Base-by-base conservation (phyloP, 2,113 vertebrate genomes). In the Prochilodus magdalenae region DNA sequence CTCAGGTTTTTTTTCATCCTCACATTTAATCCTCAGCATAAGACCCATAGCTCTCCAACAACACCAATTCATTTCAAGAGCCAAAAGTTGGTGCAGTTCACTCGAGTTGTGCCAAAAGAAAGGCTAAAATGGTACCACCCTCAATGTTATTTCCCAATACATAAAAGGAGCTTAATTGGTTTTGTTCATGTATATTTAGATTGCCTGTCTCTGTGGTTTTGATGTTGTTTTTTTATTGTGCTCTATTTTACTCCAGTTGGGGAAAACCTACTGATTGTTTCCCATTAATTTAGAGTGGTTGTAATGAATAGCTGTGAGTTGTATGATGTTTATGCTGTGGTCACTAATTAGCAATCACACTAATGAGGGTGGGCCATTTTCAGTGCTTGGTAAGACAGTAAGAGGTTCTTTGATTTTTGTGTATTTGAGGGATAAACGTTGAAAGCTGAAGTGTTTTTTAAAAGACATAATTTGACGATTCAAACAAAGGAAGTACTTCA, bases 221-320 rank as follows among this genome's bases (percentile, higher is more conserved):
- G 14, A 71, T 77, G 73, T 59, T 84, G 74, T 30, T 71, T 75
- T n/a, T 78, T 83, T 79, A 82, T 66, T 80, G 71, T 36, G 40
- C 57, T 67, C 60, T 36, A 62, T 75, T 70, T 79, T 67, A 79
- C 30, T 59, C n/a, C 51, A 74, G 44, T 11, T n/a, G 22, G 11
- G 57, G 71, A 71, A 84, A 74, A 65, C 47, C 16, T 71, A 74
- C 74, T 81, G 79, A 78, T 81, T 79, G 62, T 69, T 75, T 40
- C 69, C 71, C 65, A 86, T 84, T 84, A 26, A 82, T 86, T 84
- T 79, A 78, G 47, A 78, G 65, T 53, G 65, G 24, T 36, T 76
- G 55, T 77, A 80, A 84, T 87, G 71, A 72, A 62, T 71, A 84
- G 63, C 65, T 75, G 24, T 65, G 29, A 63, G 67, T 72, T 71